Conservation (phyloP, 2,113 vertebrate species). For the Hippocampus mohnikei region DNA sequence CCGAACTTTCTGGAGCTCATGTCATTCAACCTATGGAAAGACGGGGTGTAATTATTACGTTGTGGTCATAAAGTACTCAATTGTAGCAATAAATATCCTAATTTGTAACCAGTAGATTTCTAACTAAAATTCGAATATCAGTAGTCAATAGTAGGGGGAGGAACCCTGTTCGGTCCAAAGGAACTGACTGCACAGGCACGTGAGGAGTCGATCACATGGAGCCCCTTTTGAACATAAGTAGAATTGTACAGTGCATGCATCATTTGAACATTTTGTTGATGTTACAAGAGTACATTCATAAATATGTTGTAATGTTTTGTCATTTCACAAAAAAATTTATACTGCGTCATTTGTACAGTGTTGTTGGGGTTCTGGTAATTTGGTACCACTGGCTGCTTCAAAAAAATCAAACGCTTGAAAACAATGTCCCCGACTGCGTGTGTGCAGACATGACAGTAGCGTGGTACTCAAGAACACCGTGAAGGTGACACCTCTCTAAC, state of each 20-base stretch:
- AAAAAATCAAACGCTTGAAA: background rate
- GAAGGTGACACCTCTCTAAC: conserved; percentile 5
- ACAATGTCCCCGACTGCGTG: background rate
- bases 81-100: no score
- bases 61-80: background rate
- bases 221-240: background rate
- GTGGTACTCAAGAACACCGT: background rate
- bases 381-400: background rate
- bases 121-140: background rate
- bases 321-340: background rate
- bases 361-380: background rate
- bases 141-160: background rate
- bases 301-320: background rate
- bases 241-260: background rate
- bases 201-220: background rate
- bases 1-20: background rate
- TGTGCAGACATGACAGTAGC: background rate
- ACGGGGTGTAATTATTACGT: background rate
- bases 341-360: background rate
- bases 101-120: background rate
- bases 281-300: background rate
- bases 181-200: background rate
- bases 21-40: background rate
- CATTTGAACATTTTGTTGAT: background rate
- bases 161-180: background rate